Percentiles rank a stretch among this genome's conserved stretches.
Conservation (phyloP, 1,140 invertebrate species). For the Cyclina sinensis region DNA sequence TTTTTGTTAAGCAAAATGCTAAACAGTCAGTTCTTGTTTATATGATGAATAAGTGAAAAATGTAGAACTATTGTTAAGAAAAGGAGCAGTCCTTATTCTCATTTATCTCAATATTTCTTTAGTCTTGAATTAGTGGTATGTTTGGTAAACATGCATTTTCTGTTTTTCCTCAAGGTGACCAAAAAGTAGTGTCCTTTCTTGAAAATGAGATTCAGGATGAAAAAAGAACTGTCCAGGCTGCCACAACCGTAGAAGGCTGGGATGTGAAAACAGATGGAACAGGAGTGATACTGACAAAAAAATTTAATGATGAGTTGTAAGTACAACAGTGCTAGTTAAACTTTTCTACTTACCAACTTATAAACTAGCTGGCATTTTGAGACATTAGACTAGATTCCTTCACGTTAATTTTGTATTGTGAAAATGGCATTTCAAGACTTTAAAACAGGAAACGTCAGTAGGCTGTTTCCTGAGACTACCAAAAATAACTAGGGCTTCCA, state of each 20-base stretch:
- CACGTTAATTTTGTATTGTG: too few species aligned
- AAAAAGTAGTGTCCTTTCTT: conserved; percentile 32
- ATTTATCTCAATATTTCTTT: not conserved
- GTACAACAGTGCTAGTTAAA: too few species aligned
- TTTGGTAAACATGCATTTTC: too few species aligned
- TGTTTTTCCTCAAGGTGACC: conserved; percentile 41
- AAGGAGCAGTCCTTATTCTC: not conserved
- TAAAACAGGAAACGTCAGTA: too few species aligned
- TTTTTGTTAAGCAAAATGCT: too few species aligned
- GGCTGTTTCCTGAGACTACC: too few species aligned
- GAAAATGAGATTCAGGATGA: conserved; percentile 33
- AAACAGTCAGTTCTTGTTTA: not conserved
- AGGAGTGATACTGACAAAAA: conserved; percentile 37
- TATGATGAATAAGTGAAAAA: not conserved
- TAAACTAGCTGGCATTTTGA: too few species aligned
- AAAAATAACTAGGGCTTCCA: too few species aligned
- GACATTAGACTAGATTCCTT: too few species aligned
- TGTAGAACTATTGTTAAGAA: not conserved
- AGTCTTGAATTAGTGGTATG: too few species aligned
- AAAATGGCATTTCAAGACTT: too few species aligned
- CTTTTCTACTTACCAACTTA: too few species aligned
- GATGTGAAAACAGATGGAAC: conserved; percentile 40
- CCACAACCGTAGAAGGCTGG: conserved; percentile 28
- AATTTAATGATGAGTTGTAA: conserved; percentile 46
- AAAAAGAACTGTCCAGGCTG: not conserved